Percentiles rank a stretch among this genome's conserved stretches.
These are phyloP conservation scores for Tupiocoris notatus DNA, from an alignment of 2,888 invertebrate species.

Conservation along the genomic window DNA sequence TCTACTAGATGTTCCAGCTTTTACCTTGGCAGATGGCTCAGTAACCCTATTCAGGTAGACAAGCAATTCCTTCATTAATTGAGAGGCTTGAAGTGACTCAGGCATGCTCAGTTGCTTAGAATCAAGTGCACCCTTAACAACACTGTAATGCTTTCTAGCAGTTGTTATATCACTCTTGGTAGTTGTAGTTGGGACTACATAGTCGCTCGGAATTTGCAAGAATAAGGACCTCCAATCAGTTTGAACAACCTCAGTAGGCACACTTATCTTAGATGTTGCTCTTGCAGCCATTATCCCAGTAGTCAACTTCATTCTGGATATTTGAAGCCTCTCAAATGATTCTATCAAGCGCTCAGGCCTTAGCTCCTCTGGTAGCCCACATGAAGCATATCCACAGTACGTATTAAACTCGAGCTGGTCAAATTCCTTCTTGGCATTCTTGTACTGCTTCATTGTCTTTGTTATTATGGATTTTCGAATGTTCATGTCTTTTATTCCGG, in stretches of 20 bases:
- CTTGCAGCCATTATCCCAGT: neutral
- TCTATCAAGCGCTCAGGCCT: neutral
- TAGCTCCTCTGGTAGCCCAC: neutral
- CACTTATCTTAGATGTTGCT: neutral
- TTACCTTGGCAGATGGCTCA: too few relatives aligned
- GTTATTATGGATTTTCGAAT: neutral
- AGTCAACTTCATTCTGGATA: neutral
- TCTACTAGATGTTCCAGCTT: too few relatives aligned
- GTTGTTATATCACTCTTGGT: too few relatives aligned
- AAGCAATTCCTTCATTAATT: too few relatives aligned
- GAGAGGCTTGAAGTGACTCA: too few relatives aligned
- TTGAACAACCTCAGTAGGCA: neutral
- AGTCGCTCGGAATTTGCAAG: slow-evolving; percentile 1
- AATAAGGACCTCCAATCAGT: neutral
- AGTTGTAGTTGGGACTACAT: too few relatives aligned
- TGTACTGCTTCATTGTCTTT: slow-evolving; percentile 18
- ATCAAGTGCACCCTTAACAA: too few relatives aligned
- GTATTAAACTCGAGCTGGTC: neutral
- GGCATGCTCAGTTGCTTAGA: too few relatives aligned
- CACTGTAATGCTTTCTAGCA: too few relatives aligned
- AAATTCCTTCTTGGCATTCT: neutral
- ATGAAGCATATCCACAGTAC: neutral
- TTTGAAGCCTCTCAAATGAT: neutral
- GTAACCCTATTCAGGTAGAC: too few relatives aligned
- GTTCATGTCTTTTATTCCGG: neutral